Evolutionary conservation across 2,888 invertebrate species (phyloP).

Genomic region (Beris chalybata): DNA sequence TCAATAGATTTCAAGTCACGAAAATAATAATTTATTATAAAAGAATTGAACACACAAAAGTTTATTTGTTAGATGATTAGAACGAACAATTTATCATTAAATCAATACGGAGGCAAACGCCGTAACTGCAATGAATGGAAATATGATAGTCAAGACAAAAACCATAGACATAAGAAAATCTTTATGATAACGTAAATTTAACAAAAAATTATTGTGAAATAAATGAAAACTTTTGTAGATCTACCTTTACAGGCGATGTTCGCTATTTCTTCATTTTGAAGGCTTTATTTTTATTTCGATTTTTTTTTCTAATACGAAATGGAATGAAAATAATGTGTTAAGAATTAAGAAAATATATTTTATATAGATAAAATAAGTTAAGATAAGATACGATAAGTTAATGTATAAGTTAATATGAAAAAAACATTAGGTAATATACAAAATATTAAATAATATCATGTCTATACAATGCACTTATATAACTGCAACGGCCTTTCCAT

Average conservation of each 20-base stretch:
- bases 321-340: not conserved
- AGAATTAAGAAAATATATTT: not conserved
- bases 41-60: not conserved
- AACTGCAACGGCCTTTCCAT: conserved; percentile 17
- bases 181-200: not conserved
- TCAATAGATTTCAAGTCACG: too few species aligned
- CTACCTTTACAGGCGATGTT: not conserved
- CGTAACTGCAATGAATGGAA: not conserved
- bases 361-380: not conserved
- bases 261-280: conserved; percentile 8
- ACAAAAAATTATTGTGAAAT: not conserved
- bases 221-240: not conserved
- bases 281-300: not conserved
- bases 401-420: not conserved
- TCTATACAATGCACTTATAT: conserved; percentile 6
- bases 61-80: too few species aligned
- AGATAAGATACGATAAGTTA: not conserved
- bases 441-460: not conserved
- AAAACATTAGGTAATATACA: not conserved
- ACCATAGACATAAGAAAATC: not conserved
- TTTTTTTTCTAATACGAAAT: too few species aligned
- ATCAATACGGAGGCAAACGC: not conserved
- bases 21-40: too few species aligned
- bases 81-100: too few species aligned
- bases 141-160: not conserved